phyloP scores from a whole-genome alignment of 64 coral and sea anemone species.

The Stylophora pistillata region DNA sequence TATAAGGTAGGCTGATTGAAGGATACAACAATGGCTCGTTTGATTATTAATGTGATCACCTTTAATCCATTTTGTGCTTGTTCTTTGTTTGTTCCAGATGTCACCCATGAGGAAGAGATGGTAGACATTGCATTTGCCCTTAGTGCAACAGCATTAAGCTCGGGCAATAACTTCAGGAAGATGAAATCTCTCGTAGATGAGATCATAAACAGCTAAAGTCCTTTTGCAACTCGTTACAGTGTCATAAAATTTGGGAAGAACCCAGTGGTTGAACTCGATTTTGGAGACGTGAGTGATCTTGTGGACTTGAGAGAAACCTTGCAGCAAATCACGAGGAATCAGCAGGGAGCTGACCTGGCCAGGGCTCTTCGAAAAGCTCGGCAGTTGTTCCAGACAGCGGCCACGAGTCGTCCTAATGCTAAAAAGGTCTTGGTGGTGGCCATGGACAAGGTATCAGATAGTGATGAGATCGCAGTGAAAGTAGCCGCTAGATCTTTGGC shows the following conservation, averaged over 20 bases:
- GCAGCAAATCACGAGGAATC: slow-evolving; percentile 6
- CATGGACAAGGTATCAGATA: slow-evolving; percentile 53
- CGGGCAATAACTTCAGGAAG: slow-evolving; percentile 34
- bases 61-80: not conserved
- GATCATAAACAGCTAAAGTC: slow-evolving; percentile 25
- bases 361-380: slow-evolving; percentile 29
- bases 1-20: too few relatives aligned
- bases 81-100: not conserved
- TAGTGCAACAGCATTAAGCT: slow-evolving; percentile 45
- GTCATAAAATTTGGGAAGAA: slow-evolving; percentile 52
- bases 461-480: slow-evolving; percentile 15
- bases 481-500: slow-evolving; percentile 24
- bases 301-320: slow-evolving; percentile 3
- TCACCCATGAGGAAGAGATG: slow-evolving; percentile 11
- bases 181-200: slow-evolving; percentile 45
- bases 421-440: slow-evolving; percentile 51
- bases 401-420: not conserved
- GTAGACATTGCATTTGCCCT: slow-evolving; percentile 33
- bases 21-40: not conserved
- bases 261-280: slow-evolving; percentile 18
- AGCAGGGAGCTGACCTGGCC: slow-evolving; percentile 27
- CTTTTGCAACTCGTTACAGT: slow-evolving; percentile 3
- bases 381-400: slow-evolving; percentile 29
- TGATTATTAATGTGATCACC: too few relatives aligned
- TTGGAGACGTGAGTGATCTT: slow-evolving; percentile 4